Conservation (phyloP, 2,113 vertebrate genomes). For the Gambusia holbrooki region DNA sequence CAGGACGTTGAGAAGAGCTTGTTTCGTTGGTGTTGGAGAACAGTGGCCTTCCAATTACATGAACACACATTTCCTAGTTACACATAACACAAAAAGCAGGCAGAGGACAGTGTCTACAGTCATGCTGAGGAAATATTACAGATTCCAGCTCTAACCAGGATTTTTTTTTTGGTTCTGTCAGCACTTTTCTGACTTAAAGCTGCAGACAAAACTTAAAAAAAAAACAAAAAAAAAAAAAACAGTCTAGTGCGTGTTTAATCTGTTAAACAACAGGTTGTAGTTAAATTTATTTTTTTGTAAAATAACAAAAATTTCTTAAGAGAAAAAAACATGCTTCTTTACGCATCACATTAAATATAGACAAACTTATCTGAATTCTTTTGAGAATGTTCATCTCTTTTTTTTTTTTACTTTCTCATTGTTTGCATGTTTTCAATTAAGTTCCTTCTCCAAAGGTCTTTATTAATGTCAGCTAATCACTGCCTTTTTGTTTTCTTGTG, state of each 20-base stretch:
- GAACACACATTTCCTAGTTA: background rate
- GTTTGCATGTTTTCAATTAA: background rate
- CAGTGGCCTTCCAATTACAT: slow-evolving; percentile 14
- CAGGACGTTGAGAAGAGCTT: slow-evolving; percentile 35
- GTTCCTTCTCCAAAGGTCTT: background rate
- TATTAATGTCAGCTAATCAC: background rate
- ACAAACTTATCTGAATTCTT: background rate
- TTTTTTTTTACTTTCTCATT: background rate
- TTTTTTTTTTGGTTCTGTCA: slow-evolving; percentile 65
- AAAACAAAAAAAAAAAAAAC: no score
- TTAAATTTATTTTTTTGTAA: no score
- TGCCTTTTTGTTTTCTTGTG: background rate
- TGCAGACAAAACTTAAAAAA: no score
- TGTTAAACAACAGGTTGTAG: no score
- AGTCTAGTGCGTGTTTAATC: no score
- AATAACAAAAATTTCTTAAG: no score
- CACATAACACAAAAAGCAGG: background rate
- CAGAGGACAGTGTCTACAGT: slow-evolving; percentile 18
- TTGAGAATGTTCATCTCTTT: background rate
- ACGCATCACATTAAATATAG: no score
- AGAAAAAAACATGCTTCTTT: no score
- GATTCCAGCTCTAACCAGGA: slow-evolving; percentile 22
- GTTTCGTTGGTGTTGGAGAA: slow-evolving; percentile 48
- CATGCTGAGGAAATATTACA: slow-evolving; percentile 18
- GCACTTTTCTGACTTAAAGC: background rate